Evolutionary conservation across 92 coral and sea anemone species (phyloP).

Genomic region (Porites divaricata): DNA sequence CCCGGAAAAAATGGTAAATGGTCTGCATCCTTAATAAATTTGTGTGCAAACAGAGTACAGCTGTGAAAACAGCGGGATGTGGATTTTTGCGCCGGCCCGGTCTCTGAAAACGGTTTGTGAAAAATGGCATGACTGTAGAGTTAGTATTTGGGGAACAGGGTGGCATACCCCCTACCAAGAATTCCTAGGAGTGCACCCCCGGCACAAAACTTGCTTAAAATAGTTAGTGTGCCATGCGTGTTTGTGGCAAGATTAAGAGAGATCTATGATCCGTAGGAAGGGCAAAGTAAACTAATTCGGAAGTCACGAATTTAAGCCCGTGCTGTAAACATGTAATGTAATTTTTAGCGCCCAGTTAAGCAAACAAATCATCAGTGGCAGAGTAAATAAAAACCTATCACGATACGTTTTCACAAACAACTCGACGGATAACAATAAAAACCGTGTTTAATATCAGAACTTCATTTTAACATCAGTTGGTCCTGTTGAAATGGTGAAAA

Average conservation of each 20-base stretch:
- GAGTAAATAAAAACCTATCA: not conserved
- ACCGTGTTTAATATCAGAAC: no score
- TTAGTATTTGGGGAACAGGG: no score
- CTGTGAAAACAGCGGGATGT: no score
- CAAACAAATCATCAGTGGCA: not conserved
- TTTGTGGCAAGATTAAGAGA: not conserved
- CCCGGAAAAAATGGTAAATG: no score
- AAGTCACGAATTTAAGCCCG: not conserved
- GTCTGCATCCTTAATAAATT: no score
- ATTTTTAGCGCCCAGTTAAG: not conserved
- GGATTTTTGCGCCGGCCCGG: no score
- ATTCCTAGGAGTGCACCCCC: not conserved
- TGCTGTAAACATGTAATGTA: not conserved
- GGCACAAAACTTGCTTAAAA: conserved; percentile 4
- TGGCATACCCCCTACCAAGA: no score
- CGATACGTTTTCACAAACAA: not conserved
- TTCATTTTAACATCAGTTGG: no score
- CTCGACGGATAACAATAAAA: not conserved
- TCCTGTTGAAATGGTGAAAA: no score
- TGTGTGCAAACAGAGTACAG: no score
- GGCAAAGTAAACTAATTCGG: not conserved
- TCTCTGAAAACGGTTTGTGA: no score
- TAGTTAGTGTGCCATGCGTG: not conserved
- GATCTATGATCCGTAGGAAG: not conserved
- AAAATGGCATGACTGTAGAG: no score